Evolutionary conservation across 2,113 vertebrate genomes (phyloP).

Genomic region (Acrocephalus arundinaceus): DNA sequence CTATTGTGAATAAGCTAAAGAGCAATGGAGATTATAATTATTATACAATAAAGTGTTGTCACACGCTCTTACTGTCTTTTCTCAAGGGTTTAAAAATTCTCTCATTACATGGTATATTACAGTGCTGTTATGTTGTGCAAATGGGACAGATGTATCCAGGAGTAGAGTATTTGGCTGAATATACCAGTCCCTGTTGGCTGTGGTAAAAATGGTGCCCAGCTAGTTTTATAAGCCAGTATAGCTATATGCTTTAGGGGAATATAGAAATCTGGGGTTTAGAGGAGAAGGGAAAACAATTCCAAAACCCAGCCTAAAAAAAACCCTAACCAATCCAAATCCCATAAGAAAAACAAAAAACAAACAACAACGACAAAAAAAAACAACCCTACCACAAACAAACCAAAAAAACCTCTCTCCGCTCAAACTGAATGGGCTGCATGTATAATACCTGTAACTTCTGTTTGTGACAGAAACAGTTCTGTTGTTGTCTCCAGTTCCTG

Average conservation of each 20-base stretch:
- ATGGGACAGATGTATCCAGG: background rate
- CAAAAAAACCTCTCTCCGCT: accelerated
- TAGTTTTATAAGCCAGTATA: background rate
- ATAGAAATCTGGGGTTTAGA: background rate
- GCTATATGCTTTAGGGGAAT: background rate
- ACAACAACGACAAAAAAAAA: no score
- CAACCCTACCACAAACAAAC: no score
- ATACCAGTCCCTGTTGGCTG: background rate
- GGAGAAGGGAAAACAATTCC: background rate
- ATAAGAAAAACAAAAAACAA: background rate
- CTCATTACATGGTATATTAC: background rate
- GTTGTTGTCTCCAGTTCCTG: background rate
- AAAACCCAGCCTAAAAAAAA: background rate
- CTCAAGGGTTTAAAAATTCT: background rate
- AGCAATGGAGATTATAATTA: constrained; percentile 5
- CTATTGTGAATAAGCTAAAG: constrained; percentile 9
- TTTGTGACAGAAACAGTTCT: background rate
- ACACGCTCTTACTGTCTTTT: background rate
- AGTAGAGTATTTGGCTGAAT: background rate
- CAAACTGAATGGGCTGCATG: background rate
- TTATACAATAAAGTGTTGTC: background rate
- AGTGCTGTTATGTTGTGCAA: background rate
- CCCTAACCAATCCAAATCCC: background rate
- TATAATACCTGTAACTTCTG: background rate
- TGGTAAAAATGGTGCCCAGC: background rate